Percentiles rank a stretch among this genome's conserved stretches.
Evolutionary conservation across 2,888 invertebrate species (phyloP).

Genomic region (Heliconius aoede): DNA sequence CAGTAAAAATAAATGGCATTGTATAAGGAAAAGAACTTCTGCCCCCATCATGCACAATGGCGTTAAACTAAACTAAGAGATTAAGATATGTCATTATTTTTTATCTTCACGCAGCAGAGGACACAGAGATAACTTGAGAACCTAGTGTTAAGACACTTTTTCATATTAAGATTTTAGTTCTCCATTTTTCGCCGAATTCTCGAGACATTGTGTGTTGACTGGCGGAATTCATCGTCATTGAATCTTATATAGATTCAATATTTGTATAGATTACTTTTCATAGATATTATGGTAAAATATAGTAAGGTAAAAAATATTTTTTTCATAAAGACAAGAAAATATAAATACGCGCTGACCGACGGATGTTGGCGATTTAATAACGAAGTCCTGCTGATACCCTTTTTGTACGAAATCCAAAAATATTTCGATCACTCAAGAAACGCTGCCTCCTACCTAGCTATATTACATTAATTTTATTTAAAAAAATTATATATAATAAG

Average conservation of each 20-base stretch:
- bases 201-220: too few relatives aligned
- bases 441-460: too few relatives aligned
- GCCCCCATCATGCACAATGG: not conserved
- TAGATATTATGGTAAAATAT: not conserved
- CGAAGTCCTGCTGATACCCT: not conserved
- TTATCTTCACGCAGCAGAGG: not conserved
- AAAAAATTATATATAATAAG: too few relatives aligned
- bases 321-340: not conserved
- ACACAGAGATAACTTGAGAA: not conserved
- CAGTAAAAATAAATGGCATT: not conserved
- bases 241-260: not conserved
- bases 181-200: too few relatives aligned
- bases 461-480: too few relatives aligned
- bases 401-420: not conserved
- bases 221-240: too few relatives aligned
- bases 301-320: not conserved
- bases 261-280: not conserved
- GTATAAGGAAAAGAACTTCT: not conserved
- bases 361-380: not conserved
- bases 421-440: not conserved
- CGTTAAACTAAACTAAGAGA: too few relatives aligned
- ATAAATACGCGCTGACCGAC: not conserved
- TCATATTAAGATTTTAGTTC: too few relatives aligned
- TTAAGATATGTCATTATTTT: not conserved
- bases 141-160: not conserved